Evolutionary conservation across 2,113 vertebrate genomes (phyloP).

Genomic region (Gymnarchus niloticus): DNA sequence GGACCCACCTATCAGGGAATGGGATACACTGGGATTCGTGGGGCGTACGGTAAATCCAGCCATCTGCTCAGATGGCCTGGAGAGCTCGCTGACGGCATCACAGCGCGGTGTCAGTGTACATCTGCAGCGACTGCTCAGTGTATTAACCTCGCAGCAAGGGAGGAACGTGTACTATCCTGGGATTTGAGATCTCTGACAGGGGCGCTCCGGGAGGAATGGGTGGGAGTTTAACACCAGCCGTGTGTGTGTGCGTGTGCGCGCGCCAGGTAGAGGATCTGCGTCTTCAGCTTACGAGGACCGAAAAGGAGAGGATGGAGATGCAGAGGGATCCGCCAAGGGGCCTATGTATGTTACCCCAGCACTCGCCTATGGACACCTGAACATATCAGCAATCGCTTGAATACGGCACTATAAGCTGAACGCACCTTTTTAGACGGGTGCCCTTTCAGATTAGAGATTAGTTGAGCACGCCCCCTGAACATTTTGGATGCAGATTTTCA

Average conservation of each 20-base stretch:
- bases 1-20: not conserved
- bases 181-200: too few species aligned
- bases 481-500: too few species aligned
- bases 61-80: slow-evolving; percentile 10
- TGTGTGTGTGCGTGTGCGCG: slow-evolving; percentile 6
- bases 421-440: not conserved
- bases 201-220: not conserved
- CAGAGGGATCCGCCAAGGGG: slow-evolving; percentile 60
- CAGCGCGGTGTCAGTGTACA: not conserved
- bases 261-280: slow-evolving; percentile 78
- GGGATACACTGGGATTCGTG: not conserved
- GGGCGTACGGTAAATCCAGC: not conserved
- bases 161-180: not conserved
- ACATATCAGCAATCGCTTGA: not conserved
- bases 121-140: not conserved
- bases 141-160: not conserved
- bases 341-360: slow-evolving; percentile 53
- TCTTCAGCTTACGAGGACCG: slow-evolving; percentile 69
- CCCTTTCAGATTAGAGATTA: too few species aligned
- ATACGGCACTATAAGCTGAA: not conserved
- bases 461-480: not conserved
- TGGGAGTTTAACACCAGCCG: not conserved
- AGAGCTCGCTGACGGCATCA: not conserved
- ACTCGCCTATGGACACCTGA: not conserved
- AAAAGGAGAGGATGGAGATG: slow-evolving; percentile 64